Base-by-base conservation (phyloP, 37 sponge, comb jelly and placozoan genomes). In the Ephydatia muelleri region DNA sequence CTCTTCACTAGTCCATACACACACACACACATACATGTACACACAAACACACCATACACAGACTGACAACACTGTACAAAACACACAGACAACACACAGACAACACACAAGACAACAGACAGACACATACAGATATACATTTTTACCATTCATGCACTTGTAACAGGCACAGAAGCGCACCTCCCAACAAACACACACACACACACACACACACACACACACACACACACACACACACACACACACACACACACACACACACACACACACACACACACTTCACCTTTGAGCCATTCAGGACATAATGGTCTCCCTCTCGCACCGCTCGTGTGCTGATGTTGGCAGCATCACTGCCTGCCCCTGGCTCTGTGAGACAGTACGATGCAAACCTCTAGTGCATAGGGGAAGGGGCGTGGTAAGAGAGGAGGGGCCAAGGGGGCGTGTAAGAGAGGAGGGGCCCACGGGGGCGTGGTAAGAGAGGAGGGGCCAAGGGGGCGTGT, bases 311-410 rank as follows among this genome's bases (percentile, higher is more conserved):
- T 11, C 94, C 92, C 11, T 97, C 77, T 72, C 73, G 70, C 40
- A 13, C 38, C 2, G 98, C 96, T 1, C 67, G 82, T 29, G 97
- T 88, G 19, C 67, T 49, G 31, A 95, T 67, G 49, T 86, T 87
- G 37, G 94, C 97, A 38, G 98, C 98, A 90, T 97, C 98, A 87
- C 96, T 95, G 12, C 98, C 98, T 14, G 93, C 96, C 3, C 92
- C 93, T 39, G 98, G 98, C 75, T 97, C 98, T 25, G 98, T 97
- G 47, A 97, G 88, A 49, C 98, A 97, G 77, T 97, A 97, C 19
- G 98, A 97, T 29, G 96, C 87, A 27, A 95, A 71, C 29, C 37
- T 77, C 88, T 89, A 43, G 23, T 37, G 49, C 47, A 33, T 13
- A 23, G 40, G 72, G 40, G n/a, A 71, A 28, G 11, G 36, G 39